Conservation (phyloP, 1,140 invertebrate genomes). For the Solenopsis invicta region DNA sequence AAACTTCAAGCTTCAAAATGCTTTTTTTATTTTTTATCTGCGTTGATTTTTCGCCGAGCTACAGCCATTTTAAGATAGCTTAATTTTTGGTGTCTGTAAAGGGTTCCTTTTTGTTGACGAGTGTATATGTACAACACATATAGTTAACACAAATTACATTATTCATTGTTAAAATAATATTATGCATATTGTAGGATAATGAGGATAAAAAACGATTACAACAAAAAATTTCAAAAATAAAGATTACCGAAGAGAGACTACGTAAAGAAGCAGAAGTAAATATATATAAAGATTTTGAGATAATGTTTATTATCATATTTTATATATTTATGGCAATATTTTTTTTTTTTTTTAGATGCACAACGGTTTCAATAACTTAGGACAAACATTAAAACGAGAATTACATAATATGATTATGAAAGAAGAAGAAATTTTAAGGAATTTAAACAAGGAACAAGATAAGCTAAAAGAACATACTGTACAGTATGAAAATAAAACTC, state of each 20-base stretch:
- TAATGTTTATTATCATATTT: background rate
- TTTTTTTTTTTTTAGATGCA: slow-evolving; percentile 3
- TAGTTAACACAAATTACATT: no score
- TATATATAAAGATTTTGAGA: slow-evolving; percentile 23
- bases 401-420: slow-evolving; percentile 74
- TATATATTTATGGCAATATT: background rate
- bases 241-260: slow-evolving; percentile 78
- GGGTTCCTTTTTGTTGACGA: no score
- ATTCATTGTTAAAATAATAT: slow-evolving; percentile 10
- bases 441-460: slow-evolving; percentile 89
- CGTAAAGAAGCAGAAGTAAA: slow-evolving; percentile 78
- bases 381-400: slow-evolving; percentile 78
- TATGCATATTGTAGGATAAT: slow-evolving; percentile 64
- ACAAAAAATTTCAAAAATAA: slow-evolving; percentile 76
- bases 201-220: slow-evolving; percentile 72
- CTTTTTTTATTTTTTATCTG: no score
- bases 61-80: no score
- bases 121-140: no score
- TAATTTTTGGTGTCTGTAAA: no score
- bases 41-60: no score
- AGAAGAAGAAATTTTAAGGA: slow-evolving; percentile 78
- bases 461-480: slow-evolving; percentile 87
- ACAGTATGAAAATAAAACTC: slow-evolving; percentile 88
- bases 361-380: slow-evolving; percentile 72
- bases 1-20: no score